Base-by-base conservation (phyloP, 2,888 invertebrate species). In the Plutella xylostella region DNA sequence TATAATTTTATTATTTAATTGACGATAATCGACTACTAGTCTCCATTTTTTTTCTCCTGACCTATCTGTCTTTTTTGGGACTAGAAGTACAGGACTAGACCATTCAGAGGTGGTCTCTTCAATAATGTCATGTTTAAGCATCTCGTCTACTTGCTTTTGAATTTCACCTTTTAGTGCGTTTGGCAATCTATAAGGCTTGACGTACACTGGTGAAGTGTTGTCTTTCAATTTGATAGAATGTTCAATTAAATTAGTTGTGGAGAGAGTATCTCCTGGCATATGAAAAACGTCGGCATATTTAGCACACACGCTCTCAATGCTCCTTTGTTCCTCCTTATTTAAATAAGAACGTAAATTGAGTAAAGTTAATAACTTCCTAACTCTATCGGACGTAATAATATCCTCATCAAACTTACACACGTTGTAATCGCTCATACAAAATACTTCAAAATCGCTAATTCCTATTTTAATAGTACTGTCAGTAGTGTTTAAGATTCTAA, bases 221-320 rank as follows among this genome's bases (percentile, higher is more conserved):
- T 43, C 35, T 46, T 50, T 48, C 25, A 50, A 42, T 31, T 21
- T 6, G 19, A 46, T 50, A 12, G 33, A 25, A 31, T 50, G 49
- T 18, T 45, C 33, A 21, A 37, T 42, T 15, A 47, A 9, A 21
- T 45, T 39, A n/a, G 46, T 47, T 15, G 38, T 41, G 4, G 38
- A 43, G 5, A 47, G 37, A 7, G 18, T 49, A 19, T 49, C 45
- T 9, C 41, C 43, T 12, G 45, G 45, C 31, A 47, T 41, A 31
- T 47, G 39, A 30, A 49, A 49, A n/a, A 49, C 37, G 17, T 49
- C 46, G 3, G 46, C 28, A 43, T 44, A 41, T 40, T 49, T 45
- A 2, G 49, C 45, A 41, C 45, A 47, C 15, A 47, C 37, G 11
- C 28, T 40, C n/a, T 43, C 43, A 20, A 49, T 45, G 17, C 19